Evolutionary conservation across 1,140 invertebrate species (phyloP), one percentile per base, ranked within the genome.

Genomic region (Colletes latitarsis): DNA sequence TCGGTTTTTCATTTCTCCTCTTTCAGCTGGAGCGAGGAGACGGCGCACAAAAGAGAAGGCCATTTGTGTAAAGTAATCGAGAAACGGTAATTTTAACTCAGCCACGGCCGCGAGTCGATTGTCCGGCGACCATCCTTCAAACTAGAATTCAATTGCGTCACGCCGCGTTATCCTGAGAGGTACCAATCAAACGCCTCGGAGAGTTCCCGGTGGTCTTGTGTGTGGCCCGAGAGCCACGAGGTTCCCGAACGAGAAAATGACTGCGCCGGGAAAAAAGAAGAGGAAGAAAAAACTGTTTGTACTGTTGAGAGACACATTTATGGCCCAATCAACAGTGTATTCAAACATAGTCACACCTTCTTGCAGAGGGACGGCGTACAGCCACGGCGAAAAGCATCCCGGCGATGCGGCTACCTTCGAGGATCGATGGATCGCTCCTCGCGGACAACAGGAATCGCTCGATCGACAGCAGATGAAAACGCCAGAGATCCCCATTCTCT

Each of bases 281-380:
- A 81, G 79, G 76, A 86, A 81, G 79, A 84, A 87, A 82, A 82
- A 86, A 88, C 79, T 88, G 84, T 88, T 86, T 88, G 82, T 84
- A 80, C 82, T 49, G 82, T 84, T 74, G 86, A 90, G 90, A 92
- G 91, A 93, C 91, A 92, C 91, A 90, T 93, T 93, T 93, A 92
- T 92, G 89, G 88, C 89, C 92, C 92, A 93, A 93, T 93, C 92
- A 93, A 92, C 92, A 91, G 83, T 89, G 91, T 89, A 93, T 93
- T 93, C 92, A 93, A 91, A 88, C 90, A 89, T 89, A 89, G 92
- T 92, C 93, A 90, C 92, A 93, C 92, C 92, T 93, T 89, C 83
- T 82, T 83, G 81, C 81, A 41, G 77, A 79, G 84, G 84, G 72
- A 85, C 81, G 72, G 82, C 52, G 82, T 89, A 87, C 81, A 89